Evolutionary conservation across 2,888 invertebrate genomes (phyloP).

Genomic region (Strigamia crassipes): DNA sequence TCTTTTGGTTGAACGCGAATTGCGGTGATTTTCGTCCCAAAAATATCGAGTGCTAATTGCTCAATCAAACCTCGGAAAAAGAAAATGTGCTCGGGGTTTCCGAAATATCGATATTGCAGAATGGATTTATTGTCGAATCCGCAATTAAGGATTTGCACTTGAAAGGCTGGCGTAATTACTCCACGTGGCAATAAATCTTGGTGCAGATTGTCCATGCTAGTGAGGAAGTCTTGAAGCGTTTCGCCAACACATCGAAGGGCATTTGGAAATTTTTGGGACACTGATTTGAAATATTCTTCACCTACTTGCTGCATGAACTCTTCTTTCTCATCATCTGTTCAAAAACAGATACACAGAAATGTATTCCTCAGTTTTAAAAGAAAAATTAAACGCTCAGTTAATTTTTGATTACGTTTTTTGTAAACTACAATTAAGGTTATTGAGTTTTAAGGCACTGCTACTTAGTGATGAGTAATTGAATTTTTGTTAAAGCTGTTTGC

Average conservation of each 20-base stretch:
- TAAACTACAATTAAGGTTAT: no score
- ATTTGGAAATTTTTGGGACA: slow-evolving; percentile 74
- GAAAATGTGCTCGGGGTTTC: not conserved
- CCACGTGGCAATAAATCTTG: slow-evolving; percentile 65
- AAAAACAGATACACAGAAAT: not conserved
- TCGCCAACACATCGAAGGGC: slow-evolving; percentile 84
- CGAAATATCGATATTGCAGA: not conserved
- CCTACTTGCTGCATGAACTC: slow-evolving; percentile 75
- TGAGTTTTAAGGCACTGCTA: no score
- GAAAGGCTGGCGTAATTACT: not conserved
- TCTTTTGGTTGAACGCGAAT: not conserved
- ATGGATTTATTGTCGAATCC: not conserved
- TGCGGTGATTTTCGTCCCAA: slow-evolving; percentile 8
- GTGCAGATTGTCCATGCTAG: slow-evolving; percentile 85
- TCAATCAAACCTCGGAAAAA: slow-evolving; percentile 44
- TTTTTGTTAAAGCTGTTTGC: no score
- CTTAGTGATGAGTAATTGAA: no score
- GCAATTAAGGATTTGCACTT: not conserved
- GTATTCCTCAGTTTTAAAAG: not conserved
- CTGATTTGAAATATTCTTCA: slow-evolving; percentile 73
- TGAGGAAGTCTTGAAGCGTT: slow-evolving; percentile 82
- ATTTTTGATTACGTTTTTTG: not conserved
- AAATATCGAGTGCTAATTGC: slow-evolving; percentile 43
- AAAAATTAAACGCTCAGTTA: no score
- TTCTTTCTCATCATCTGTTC: not conserved